Evolutionary conservation across 2,888 invertebrate species (phyloP), one percentile per base, ranked within the genome.

Genomic region (Plutella xylostella): DNA sequence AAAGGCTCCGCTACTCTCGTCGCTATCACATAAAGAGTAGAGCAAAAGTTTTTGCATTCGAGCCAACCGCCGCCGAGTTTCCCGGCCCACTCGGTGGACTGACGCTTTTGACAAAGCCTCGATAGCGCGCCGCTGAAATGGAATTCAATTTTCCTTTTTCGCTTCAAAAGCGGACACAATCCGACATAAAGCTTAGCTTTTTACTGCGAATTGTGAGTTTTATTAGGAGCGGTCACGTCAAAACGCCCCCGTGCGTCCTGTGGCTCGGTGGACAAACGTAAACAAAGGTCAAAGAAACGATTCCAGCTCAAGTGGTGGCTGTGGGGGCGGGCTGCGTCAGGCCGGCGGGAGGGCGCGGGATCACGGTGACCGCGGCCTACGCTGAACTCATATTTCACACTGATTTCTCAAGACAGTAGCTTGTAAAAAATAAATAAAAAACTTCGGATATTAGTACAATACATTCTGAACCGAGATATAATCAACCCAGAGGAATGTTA

Each of bases 1-100:
- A 75, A 77, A 77, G 72, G 74, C 69, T 76, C 68, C 75, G 70
- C 64, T 70, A 75, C 73, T 69, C 66, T 62, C 67, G 52, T 63
- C 63, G 61, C 61, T 66, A 70, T 72, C 70, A 74, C 71, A 65
- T 65, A 74, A 78, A 73, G 77, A 74, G 75, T 75, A 58, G 67
- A 69, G 78, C 66, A 70, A 75, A 82, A 80, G 71, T 80, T 83
- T 83, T 78, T 76, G 72, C 75, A 74, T 80, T 75, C 72, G 70
- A 70, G 62, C 64, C 71, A n/a, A n/a, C n/a, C n/a, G 65, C 65
- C 65, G 63, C 65, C 61, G 64, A 61, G 69, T 69, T 71, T 69
- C 64, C 60, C 68, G 72, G 71, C 72, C 67, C 73, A 71, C 70
- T 64, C 63, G 67, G 73, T 61, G 65, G 67, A 63, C 69, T 64